Evolutionary conservation across 2,888 invertebrate species (phyloP).

Genomic region (Coleophora deauratella): DNA sequence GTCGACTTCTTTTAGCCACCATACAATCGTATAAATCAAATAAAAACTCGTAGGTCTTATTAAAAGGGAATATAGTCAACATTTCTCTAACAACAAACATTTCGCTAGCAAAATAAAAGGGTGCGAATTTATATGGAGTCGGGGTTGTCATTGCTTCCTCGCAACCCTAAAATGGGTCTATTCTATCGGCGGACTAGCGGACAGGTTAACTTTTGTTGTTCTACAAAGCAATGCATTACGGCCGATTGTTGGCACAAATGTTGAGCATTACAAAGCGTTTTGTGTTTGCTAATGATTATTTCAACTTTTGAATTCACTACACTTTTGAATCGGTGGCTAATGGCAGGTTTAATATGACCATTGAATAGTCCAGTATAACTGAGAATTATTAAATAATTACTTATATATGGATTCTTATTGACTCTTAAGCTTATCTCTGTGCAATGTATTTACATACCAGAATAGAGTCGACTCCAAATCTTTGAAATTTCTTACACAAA

Average conservation of each 20-base stretch:
- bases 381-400: no score
- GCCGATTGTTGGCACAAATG: conserved; percentile 71
- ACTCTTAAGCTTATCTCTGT: no score
- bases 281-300: conserved; percentile 50
- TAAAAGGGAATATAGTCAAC: conserved; percentile 17
- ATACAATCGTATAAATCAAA: background rate
- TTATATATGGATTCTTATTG: no score
- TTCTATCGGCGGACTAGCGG: conserved; percentile 59
- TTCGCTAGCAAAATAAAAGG: conserved; percentile 3
- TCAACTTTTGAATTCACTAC: conserved; percentile 24
- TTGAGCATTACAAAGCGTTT: conserved; percentile 64
- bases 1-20: conserved; percentile 40
- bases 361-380: background rate
- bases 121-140: background rate
- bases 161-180: conserved; percentile 70
- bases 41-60: conserved; percentile 12
- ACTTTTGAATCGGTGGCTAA: conserved; percentile 4
- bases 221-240: conserved; percentile 67
- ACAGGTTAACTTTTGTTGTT: conserved; percentile 73
- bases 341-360: background rate
- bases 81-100: conserved; percentile 13
- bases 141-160: conserved; percentile 67
- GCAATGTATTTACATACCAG: no score
- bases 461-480: no score
- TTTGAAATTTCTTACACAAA: no score